These are phyloP conservation scores for Eumacrocentrus americanus DNA, from an alignment of 2,888 invertebrate species.

Conservation along the genomic window DNA sequence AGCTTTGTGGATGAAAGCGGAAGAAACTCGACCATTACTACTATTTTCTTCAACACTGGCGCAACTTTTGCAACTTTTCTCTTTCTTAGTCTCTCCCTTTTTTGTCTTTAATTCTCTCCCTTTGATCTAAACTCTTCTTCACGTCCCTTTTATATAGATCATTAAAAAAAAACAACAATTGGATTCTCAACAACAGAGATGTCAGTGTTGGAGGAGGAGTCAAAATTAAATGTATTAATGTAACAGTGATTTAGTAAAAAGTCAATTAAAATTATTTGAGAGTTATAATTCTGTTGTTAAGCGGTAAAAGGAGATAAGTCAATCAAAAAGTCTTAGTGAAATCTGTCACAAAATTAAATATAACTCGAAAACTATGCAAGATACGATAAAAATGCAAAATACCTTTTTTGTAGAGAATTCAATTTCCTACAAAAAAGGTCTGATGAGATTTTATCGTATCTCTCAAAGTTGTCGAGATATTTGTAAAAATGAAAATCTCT, in stretches of 20 bases:
- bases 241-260: not conserved
- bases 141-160: slow-evolving; percentile 14
- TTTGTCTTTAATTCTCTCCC: slow-evolving; percentile 7
- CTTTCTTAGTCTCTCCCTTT: not conserved
- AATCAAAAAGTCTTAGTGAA: too few relatives aligned
- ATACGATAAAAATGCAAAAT: too few relatives aligned
- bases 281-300: too few relatives aligned
- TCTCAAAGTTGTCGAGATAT: too few relatives aligned
- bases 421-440: too few relatives aligned
- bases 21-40: slow-evolving; percentile 11
- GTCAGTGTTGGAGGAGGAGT: not conserved
- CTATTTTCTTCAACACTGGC: not conserved
- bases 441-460: too few relatives aligned
- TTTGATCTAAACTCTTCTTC: slow-evolving; percentile 12
- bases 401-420: too few relatives aligned
- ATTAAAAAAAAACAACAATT: slow-evolving; percentile 1
- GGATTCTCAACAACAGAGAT: slow-evolving; percentile 21
- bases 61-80: not conserved
- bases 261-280: not conserved
- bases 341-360: too few relatives aligned
- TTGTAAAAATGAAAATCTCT: too few relatives aligned
- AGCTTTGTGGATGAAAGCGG: not conserved
- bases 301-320: too few relatives aligned
- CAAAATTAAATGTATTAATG: not conserved
- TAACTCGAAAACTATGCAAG: too few relatives aligned